A percentile compares a stretch with the other conserved stretches of the same genome.
These are phyloP conservation scores for Morone chrysops DNA, from an alignment of 2,113 vertebrate genomes.

Conservation along the genomic window DNA sequence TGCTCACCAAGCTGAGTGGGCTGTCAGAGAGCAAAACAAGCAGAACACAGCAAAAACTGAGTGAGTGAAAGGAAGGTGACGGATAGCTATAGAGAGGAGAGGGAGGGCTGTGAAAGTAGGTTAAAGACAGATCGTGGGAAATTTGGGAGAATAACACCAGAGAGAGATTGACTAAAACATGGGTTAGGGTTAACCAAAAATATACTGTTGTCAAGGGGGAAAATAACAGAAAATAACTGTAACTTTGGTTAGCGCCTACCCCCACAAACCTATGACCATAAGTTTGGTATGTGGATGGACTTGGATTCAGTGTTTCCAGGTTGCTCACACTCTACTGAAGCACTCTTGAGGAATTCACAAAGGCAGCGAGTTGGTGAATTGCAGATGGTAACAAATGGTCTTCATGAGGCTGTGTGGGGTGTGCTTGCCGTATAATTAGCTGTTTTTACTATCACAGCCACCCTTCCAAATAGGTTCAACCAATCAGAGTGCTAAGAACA, in stretches of 20 bases:
- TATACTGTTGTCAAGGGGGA: neutral
- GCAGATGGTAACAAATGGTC: constrained; percentile 5
- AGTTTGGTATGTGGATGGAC: neutral
- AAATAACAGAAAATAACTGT: neutral
- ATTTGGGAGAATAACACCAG: neutral
- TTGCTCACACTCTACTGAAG: neutral
- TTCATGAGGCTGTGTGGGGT: constrained; percentile 6
- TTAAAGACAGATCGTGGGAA: neutral
- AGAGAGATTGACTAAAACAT: neutral
- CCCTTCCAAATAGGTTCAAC: neutral
- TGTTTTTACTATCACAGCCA: constrained; percentile 15
- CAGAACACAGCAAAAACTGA: neutral
- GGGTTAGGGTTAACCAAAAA: neutral
- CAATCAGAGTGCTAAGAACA: neutral
- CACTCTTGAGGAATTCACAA: neutral
- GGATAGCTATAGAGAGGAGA: neutral
- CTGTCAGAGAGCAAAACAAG: constrained; percentile 29
- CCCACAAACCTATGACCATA: neutral
- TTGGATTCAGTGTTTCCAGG: neutral
- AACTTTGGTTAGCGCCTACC: neutral
- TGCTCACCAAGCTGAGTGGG: neutral
- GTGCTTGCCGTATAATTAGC: constrained; percentile 31
- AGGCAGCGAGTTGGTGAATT: neutral
- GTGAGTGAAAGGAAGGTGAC: neutral
- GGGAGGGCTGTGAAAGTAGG: neutral